phyloP scores from a whole-genome alignment of 2,797 vertebrate species.

The Gallirallus australis region DNA sequence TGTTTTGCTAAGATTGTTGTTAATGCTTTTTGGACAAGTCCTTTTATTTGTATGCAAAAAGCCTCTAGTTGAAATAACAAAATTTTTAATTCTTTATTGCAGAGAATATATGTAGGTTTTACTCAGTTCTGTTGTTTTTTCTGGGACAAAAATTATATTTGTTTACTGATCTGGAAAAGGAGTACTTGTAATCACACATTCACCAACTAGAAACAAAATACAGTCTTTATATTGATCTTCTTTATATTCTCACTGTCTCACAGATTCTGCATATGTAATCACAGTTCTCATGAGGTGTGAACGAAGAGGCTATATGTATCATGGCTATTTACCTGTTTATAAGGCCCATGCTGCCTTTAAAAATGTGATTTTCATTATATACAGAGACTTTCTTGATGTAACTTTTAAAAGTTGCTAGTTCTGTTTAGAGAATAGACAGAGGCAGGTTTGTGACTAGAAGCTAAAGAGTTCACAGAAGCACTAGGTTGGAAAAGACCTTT shows the following conservation, averaged over 20 bases:
- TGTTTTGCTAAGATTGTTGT: neutral
- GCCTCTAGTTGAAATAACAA: neutral
- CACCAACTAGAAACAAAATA: neutral
- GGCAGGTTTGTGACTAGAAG: neutral
- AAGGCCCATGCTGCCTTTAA: neutral
- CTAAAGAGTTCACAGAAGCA: neutral
- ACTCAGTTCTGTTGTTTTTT: neutral
- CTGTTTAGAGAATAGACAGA: neutral
- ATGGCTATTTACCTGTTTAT: neutral
- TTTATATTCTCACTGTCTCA: neutral
- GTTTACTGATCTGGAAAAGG: neutral
- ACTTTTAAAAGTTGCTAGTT: neutral
- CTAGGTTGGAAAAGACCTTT: too few relatives aligned
- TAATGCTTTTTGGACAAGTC: neutral
- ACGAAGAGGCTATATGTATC: neutral
- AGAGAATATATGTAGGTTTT: neutral
- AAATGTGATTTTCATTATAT: neutral
- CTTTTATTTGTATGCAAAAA: neutral
- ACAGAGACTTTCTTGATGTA: neutral
- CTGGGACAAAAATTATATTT: neutral
- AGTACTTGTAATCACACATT: neutral
- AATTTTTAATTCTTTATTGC: neutral
- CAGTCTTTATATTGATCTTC: neutral
- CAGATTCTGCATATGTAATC: neutral
- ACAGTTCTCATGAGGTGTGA: neutral